Base-by-base conservation (phyloP, 2,888 invertebrate species). In the Diaprepes abbreviatus region DNA sequence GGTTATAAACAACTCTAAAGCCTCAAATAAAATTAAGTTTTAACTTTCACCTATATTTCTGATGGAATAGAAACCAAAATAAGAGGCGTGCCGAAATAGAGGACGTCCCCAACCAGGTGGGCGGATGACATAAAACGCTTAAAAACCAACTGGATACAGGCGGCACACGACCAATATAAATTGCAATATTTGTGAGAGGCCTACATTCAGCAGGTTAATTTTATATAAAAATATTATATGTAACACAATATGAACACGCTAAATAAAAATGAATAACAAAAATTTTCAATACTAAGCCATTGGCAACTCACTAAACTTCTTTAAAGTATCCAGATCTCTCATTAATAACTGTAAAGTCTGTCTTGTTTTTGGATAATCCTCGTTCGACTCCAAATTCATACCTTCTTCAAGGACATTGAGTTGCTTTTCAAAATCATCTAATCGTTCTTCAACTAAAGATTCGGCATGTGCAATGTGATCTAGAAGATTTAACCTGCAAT, bases 401-500 rank as follows among this genome's bases (percentile, higher is more conserved):
- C 88, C 86, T 75, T 89, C 89, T 82, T 90, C 82, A 79, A 83
- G 81, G 87, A 92, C 90, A 74, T 89, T 89, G 70, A 95, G 89
- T 82, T 93, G 91, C 7, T 89, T 88, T 83, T 94, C 94, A 58
- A 95, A 90, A 55, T 90, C 89, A 75, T 90, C 89, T 45, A 95
- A 87, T 38, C 92, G 83, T 0, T 90, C 88, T 81, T 93, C 90
- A 31, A 94, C 87, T 66, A 91, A 86, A 69, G 88, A 87, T 81
- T 94, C 93, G 78, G 91, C 91, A 73, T 92, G 89, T 77, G 90
- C 89, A 60, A 95, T 89, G 80, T 95, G 94, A 21, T 92, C 90
- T 73, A 95, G 85, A 55, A 96, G 85, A 63, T 92, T 89, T 77
- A 91, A 87, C 74, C 92, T 89, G 77, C 95, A 95, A 81, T 91